phyloP scores from a whole-genome alignment of 2,888 invertebrate genomes.

The Melinopterus prodromus region DNA sequence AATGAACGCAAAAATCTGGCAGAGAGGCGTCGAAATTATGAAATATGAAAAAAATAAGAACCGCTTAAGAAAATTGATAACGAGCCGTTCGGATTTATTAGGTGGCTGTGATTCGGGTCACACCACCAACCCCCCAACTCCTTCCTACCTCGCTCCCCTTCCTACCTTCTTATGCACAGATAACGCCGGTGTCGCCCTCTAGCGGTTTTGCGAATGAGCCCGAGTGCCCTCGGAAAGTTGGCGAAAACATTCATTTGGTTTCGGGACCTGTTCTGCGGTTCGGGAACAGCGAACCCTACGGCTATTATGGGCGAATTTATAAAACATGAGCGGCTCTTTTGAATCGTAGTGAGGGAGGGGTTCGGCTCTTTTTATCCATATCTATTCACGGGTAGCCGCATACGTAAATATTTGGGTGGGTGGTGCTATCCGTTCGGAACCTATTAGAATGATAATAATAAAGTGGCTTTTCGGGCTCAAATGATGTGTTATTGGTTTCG shows the following conservation, averaged over 20 bases:
- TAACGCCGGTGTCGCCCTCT: background rate
- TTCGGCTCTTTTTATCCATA: background rate
- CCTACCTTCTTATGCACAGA: background rate
- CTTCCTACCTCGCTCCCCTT: background rate
- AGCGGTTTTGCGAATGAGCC: background rate
- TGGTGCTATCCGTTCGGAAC: background rate
- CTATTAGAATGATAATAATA: background rate
- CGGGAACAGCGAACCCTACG: background rate
- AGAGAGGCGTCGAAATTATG: conserved; percentile 22
- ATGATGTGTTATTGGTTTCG: background rate
- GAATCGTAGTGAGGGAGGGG: background rate
- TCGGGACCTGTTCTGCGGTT: background rate
- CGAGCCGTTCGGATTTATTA: conserved; percentile 34
- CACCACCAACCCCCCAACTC: conserved; percentile 24
- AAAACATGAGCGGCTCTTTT: conserved; percentile 17
- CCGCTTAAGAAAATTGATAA: conserved; percentile 34
- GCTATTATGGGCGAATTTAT: conserved; percentile 12
- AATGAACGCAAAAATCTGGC: background rate
- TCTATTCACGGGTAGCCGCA: background rate
- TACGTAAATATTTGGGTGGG: background rate
- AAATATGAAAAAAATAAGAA: conserved; percentile 25
- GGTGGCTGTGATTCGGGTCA: conserved; percentile 34
- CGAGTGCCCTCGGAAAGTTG: conserved; percentile 8
- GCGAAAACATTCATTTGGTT: conserved; percentile 28
- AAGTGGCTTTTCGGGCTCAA: background rate